These are phyloP conservation scores for Malurus alboscapulatus DNA, from an alignment of 2,113 vertebrate species.

Conservation along the genomic window DNA sequence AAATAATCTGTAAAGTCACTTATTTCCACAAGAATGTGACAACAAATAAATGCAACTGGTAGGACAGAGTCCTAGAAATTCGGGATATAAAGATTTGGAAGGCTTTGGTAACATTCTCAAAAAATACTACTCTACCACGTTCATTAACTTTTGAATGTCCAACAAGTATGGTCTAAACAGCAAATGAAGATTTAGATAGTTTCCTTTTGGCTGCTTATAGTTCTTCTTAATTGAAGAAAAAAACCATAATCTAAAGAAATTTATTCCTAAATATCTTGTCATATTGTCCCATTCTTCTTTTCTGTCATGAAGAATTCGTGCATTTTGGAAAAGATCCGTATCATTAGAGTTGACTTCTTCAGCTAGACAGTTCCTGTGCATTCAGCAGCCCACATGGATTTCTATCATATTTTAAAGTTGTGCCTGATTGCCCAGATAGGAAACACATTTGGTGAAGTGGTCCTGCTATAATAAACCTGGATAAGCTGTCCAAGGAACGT, in stretches of 20 bases:
- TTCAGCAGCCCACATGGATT: background rate
- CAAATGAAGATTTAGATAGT: background rate
- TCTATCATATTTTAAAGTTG: background rate
- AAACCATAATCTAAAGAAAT: background rate
- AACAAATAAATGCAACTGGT: background rate
- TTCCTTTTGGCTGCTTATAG: background rate
- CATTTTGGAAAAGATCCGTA: background rate
- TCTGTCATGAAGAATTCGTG: background rate
- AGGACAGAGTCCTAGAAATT: background rate
- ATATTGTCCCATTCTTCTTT: background rate
- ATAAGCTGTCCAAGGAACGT: background rate
- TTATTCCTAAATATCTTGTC: background rate
- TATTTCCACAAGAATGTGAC: background rate
- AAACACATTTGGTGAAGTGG: background rate
- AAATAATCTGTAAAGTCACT: background rate
- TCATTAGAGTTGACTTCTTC: background rate
- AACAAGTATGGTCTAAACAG: background rate
- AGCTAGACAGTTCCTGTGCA: background rate
- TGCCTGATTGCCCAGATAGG: rapidly evolving
- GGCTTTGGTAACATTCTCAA: background rate
- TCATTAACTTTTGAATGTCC: background rate
- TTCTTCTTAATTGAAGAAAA: background rate
- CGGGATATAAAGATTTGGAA: background rate
- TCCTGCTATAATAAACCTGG: background rate
- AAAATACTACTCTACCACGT: background rate